Evolutionary conservation across 2,113 vertebrate genomes (phyloP).

Genomic region (Ginglymostoma cirratum): DNA sequence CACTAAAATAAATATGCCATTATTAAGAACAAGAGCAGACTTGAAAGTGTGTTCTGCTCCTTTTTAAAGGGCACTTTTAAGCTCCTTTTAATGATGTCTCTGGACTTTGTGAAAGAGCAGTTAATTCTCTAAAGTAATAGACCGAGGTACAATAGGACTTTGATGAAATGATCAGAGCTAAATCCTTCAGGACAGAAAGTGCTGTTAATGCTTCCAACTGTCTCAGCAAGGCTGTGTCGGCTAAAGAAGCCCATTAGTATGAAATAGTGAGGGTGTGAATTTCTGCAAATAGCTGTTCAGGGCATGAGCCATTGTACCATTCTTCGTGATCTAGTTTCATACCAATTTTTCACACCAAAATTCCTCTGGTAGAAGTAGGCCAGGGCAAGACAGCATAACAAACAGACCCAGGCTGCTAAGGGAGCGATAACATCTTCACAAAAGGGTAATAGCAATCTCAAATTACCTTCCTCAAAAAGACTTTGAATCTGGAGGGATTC

Average conservation of each 20-base stretch:
- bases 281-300: not conserved
- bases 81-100: constrained; percentile 1
- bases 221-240: not conserved
- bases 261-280: not conserved
- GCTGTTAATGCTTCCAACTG: not conserved
- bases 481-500: not conserved
- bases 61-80: not conserved
- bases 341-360: not conserved
- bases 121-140: not conserved
- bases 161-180: not conserved
- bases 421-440: not conserved
- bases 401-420: not conserved
- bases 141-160: not conserved
- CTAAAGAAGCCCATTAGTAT: not conserved
- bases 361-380: not conserved
- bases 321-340: not conserved
- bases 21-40: not conserved
- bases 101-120: not conserved
- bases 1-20: not conserved
- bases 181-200: not conserved
- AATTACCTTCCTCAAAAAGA: not conserved
- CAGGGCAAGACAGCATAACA: not conserved
- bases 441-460: not conserved
- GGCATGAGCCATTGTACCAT: not conserved
- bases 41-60: not conserved